Evolutionary conservation across 1,140 invertebrate species (phyloP).

Genomic region (Drosophila pseudoananassae): DNA sequence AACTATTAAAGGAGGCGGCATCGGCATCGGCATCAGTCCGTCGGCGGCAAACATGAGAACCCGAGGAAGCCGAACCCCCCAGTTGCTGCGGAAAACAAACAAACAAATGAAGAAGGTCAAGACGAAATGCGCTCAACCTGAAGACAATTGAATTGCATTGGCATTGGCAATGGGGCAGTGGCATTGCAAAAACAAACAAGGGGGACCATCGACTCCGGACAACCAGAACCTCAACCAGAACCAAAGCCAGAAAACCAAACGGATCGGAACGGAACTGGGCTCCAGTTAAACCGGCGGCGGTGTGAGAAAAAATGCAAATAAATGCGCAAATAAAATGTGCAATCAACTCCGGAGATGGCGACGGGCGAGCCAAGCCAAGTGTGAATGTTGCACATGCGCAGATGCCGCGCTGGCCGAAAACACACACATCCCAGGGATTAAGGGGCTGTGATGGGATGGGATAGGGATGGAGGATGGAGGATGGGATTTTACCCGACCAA

Average conservation of each 20-base stretch:
- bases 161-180: conserved; percentile 22
- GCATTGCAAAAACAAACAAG: conserved; percentile 45
- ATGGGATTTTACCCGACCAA: conserved; percentile 35
- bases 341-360: conserved; percentile 70
- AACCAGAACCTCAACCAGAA: neutral
- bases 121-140: conserved; percentile 56
- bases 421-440: neutral
- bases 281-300: conserved; percentile 31
- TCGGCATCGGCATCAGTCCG: conserved; percentile 22
- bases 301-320: conserved; percentile 83
- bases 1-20: conserved; percentile 73
- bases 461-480: neutral
- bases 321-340: conserved; percentile 83
- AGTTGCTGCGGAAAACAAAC: conserved; percentile 39
- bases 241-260: neutral
- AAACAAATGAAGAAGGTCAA: conserved; percentile 58
- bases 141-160: conserved; percentile 79
- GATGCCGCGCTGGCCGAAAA: conserved; percentile 25
- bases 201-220: neutral
- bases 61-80: conserved; percentile 38
- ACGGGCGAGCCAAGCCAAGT: conserved; percentile 64
- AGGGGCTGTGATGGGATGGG: neutral
- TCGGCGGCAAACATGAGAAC: conserved; percentile 73
- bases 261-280: conserved; percentile 4
- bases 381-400: conserved; percentile 81